A percentile compares a stretch with the other conserved stretches of the same genome.
Conservation (phyloP, 2,113 vertebrate species). For the Vidua chalybeata region DNA sequence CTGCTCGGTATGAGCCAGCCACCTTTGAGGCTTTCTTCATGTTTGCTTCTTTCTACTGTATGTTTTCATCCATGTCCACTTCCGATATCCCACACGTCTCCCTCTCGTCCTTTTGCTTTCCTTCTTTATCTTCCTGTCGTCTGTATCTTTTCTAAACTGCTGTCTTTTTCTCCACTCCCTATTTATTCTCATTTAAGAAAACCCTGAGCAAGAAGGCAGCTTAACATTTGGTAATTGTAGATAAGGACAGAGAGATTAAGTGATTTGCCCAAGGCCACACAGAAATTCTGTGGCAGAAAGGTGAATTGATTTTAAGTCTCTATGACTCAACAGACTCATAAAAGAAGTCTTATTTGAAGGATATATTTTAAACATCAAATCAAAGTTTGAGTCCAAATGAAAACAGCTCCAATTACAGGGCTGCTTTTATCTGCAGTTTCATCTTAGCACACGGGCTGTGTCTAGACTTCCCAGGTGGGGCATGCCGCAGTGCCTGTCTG, state of each 20-base stretch:
- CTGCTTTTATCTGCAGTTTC: slow-evolving; percentile 34
- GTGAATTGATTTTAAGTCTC: not conserved
- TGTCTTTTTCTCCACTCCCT: not conserved
- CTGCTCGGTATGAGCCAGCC: not conserved
- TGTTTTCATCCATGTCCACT: not conserved
- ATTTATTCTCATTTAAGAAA: not conserved
- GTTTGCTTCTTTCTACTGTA: not conserved
- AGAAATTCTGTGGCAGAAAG: slow-evolving; percentile 9
- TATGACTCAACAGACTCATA: slow-evolving; percentile 13
- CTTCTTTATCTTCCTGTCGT: not conserved
- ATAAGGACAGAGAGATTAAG: slow-evolving; percentile 12
- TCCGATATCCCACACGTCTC: not conserved
- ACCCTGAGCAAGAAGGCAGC: not conserved
- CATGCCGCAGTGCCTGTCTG: not conserved
- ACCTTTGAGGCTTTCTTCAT: not conserved
- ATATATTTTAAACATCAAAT: slow-evolving; percentile 27
- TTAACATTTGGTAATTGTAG: not conserved
- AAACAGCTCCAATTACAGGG: slow-evolving; percentile 32
- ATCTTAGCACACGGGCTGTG: not conserved
- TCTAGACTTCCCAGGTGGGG: slow-evolving; percentile 41
- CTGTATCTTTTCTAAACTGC: not conserved
- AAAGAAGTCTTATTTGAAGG: slow-evolving; percentile 5
- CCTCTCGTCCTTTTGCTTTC: not conserved
- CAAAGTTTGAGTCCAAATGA: slow-evolving; percentile 1
- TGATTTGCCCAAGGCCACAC: not conserved